A percentile compares a stretch with the other conserved stretches of the same genome.
These are phyloP conservation scores for Phalacrocorax carbo DNA, from an alignment of 2,113 vertebrate genomes.

Conservation along the genomic window DNA sequence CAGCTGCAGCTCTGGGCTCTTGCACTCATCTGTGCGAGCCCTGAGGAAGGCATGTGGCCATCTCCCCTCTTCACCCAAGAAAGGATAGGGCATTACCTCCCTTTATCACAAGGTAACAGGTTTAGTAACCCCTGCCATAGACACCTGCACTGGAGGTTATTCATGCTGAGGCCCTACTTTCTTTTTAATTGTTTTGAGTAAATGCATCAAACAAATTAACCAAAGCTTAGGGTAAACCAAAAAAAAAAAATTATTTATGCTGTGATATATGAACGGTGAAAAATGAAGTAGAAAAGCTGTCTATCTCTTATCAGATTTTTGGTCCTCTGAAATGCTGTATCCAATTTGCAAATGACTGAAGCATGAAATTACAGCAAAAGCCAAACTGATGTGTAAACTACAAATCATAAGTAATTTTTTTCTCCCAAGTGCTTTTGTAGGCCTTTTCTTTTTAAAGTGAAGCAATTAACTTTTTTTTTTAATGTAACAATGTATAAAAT, in stretches of 20 bases:
- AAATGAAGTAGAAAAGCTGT: not conserved
- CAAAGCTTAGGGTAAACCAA: not conserved
- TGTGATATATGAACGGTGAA: not conserved
- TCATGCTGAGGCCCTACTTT: not conserved
- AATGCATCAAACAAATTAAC: not conserved
- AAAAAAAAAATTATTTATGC: not conserved
- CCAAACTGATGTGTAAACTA: not conserved
- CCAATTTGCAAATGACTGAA: not conserved
- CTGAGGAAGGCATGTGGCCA: not conserved
- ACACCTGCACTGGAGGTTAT: not conserved
- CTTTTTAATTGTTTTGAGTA: not conserved
- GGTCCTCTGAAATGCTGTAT: not conserved
- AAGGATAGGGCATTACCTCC: not conserved
- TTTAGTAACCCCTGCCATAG: not conserved
- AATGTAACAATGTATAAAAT: not conserved
- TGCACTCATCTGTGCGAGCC: not conserved
- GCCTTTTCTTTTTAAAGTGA: not conserved
- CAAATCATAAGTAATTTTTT: not conserved
- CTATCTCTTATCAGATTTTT: not conserved
- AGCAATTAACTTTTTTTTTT: not conserved
- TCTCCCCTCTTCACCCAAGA: not conserved
- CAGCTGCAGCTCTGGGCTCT: not conserved
- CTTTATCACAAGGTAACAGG: not conserved
- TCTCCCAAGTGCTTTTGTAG: not conserved
- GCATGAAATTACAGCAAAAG: not conserved